Base-by-base conservation (phyloP, 2,888 invertebrate genomes). In the Tillus elongatus region DNA sequence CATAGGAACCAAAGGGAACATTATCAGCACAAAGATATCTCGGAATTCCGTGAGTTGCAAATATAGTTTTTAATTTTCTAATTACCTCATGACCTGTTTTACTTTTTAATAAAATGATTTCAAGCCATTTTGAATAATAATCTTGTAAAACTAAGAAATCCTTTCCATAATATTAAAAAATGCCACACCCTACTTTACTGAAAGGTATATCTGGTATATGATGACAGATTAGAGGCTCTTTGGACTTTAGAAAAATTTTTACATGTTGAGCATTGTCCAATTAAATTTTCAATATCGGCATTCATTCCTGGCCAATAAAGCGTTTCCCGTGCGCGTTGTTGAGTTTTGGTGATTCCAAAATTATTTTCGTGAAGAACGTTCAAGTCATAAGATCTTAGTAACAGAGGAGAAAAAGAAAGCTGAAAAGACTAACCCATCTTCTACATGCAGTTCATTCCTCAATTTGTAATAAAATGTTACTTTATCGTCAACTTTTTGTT, bases 91-190 rank as follows among this genome's bases (percentile, higher is more conserved):
- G n/a, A n/a, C n/a, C n/a, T n/a, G 28, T 42, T 34, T 39, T 29
- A 30, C 6, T 35, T 24, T 35, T 12, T n/a, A 45, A 15, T 35
- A 40, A 36, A 27, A 42, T 12, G 9, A 47, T 26, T 32, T 51
- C n/a, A n/a, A n/a, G n/a, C n/a, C n/a, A n/a, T n/a, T n/a, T n/a
- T n/a, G n/a, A n/a, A n/a, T n/a, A n/a, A 46, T 19, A 50, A 13
- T 50, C 50, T 53, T 32, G 49, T 53, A 4, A 40, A 12, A 53
- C 31, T 26, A 52, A 39, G 36, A 47, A 49, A 28, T 41, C 36
- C 3, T 13, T 36, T 2, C 24, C 37, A 6, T 36, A 15, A 16
- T 34, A 26, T 28, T 33, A 42, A 13, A 46, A 45, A 13, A 45
- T 36, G 28, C 45, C 43, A 9, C 39, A 33, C 2, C 39, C 41